Conservation (phyloP, 1,140 invertebrate genomes). For the Subanguina moxae region DNA sequence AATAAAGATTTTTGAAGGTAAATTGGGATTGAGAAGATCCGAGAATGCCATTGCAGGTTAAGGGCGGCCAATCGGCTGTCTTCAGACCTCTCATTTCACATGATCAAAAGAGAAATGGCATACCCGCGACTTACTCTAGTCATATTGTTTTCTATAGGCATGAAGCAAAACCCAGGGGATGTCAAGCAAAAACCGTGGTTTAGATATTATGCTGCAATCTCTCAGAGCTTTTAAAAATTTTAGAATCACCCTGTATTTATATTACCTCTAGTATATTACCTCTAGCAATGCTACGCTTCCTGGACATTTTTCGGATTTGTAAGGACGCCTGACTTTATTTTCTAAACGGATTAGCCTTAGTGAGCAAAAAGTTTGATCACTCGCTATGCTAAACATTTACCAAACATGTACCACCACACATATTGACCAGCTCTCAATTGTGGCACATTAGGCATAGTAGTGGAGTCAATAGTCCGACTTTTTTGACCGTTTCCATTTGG, state of each 20-base stretch:
- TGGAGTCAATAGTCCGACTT: background rate
- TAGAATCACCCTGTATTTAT: too few species aligned
- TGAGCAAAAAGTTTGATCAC: background rate
- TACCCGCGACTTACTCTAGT: too few species aligned
- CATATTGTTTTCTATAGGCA: too few species aligned
- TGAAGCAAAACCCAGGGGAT: too few species aligned
- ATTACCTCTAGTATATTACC: too few species aligned
- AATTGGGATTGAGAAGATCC: background rate
- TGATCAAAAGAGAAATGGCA: too few species aligned
- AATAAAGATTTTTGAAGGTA: background rate
- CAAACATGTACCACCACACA: background rate
- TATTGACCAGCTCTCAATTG: background rate
- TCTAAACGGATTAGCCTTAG: background rate
- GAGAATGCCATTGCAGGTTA: too few species aligned
- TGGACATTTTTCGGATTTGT: conserved; percentile 9
- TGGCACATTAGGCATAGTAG: background rate
- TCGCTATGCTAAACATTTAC: background rate
- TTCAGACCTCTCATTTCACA: too few species aligned
- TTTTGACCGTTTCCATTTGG: background rate
- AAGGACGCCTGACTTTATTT: background rate
- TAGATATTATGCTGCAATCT: too few species aligned
- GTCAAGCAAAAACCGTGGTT: too few species aligned
- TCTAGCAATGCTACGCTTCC: conserved; percentile 17
- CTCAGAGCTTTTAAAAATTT: too few species aligned
- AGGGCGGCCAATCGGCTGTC: too few species aligned